Evolutionary conservation across 2,888 invertebrate species (phyloP), one percentile per base, ranked within the genome.

Genomic region (Leptodirus hochenwartii): DNA sequence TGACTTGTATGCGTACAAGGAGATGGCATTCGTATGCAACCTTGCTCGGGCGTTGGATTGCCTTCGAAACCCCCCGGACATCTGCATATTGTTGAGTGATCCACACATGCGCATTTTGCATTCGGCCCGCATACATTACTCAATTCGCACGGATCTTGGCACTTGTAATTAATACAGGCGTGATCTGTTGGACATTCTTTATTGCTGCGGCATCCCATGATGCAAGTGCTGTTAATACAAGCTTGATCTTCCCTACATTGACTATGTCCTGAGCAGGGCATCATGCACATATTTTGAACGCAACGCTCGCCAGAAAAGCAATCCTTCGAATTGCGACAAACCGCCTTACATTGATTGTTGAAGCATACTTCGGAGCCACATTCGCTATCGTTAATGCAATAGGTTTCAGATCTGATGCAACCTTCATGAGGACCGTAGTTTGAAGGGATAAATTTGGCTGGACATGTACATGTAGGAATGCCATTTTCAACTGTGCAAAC

Each of bases 61-160:
- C 82, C 84, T 51, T 79, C 75, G 48, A 90, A 90, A 17, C 84
- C 84, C 29, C 68, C 60, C 1, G 85, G 85, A 45, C 90, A 87
- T 36, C 68, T 67, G 49, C 90, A 90, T 29, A 66, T 64, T 1
- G 76, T 76, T 25, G 65, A 64, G 46, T 87, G 85, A 46, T 79
- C 67, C 16, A 67, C 56, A 49, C 74, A 73, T 28, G 67, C 69
- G 50, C 87, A 88, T 15, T 79, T 60, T 1, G 85, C 78, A 50
- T 88, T 88, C 1, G 82, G 74, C 5, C 87, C 87, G 47, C 87
- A 85, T 8, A 75, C 67, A 38, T 73, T 73, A 36, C 71, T 69
- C 16, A 64, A 64, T 35, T 68, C 60, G 49, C 90, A 90, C 13
- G 87, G 85, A 59, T 87, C 75, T 46, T 69, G 63, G 48, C 88